Conservation (phyloP, 2,888 invertebrate genomes). For the Leucania comma region DNA sequence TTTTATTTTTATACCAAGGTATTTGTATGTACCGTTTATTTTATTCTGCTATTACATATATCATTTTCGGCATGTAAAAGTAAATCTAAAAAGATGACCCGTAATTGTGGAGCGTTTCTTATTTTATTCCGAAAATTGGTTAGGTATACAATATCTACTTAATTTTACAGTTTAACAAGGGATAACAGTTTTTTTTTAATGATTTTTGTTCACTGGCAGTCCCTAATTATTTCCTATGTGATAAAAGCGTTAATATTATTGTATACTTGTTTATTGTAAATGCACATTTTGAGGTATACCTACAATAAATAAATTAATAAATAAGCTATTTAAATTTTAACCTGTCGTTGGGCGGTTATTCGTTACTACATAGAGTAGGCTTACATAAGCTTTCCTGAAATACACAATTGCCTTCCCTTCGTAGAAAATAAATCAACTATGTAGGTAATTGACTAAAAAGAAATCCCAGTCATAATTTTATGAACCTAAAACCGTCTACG, state of each 20-base stretch:
- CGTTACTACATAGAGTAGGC: conserved; percentile 15
- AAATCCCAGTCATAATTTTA: conserved; percentile 9
- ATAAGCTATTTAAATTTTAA: too few species aligned
- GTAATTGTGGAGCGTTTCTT: not conserved
- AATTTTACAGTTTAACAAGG: too few species aligned
- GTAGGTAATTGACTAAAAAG: conserved; percentile 16
- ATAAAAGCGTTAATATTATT: too few species aligned
- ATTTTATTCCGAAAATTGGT: not conserved
- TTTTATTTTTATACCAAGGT: conserved; percentile 4
- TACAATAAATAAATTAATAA: too few species aligned
- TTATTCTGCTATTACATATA: conserved; percentile 30
- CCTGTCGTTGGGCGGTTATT: not conserved
- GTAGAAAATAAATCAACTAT: conserved; percentile 16
- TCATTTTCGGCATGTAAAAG: conserved; percentile 25
- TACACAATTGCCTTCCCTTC: conserved; percentile 3
- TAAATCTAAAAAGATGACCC: not conserved
- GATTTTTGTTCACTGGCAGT: too few species aligned
- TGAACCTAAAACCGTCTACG: not conserved
- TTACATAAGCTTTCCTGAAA: conserved; percentile 3
- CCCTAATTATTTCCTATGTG: too few species aligned
- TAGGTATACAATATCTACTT: too few species aligned
- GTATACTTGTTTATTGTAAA: too few species aligned
- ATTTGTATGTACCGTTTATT: conserved; percentile 1
- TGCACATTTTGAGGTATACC: too few species aligned
- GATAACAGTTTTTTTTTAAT: too few species aligned